Conservation (phyloP, 2,797 vertebrate genomes). For the Eulemur coronatus region DNA sequence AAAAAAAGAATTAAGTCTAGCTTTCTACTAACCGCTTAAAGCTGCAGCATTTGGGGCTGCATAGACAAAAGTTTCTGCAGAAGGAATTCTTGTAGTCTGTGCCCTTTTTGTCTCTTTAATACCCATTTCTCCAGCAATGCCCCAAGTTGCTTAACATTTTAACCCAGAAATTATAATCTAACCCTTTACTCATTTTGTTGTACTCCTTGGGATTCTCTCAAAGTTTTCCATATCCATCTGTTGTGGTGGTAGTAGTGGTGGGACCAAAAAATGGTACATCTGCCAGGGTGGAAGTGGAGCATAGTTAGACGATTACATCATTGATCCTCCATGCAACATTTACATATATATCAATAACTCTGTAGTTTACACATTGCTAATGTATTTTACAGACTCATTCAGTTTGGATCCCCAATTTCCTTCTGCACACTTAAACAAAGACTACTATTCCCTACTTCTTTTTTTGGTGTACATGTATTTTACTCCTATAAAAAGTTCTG, state of each 20-base stretch:
- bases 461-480: neutral
- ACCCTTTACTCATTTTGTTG: neutral
- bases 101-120: neutral
- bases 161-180: neutral
- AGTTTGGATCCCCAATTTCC: neutral
- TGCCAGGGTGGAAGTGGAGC: neutral
- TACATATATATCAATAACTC: neutral
- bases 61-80: neutral
- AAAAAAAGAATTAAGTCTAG: neutral
- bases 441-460: neutral
- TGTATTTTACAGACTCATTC: neutral
- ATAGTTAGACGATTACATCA: neutral
- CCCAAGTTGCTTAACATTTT: neutral
- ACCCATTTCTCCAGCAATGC: neutral
- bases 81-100: neutral
- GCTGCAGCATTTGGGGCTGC: neutral
- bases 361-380: neutral
- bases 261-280: neutral
- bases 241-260: neutral
- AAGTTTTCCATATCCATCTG: neutral
- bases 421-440: neutral
- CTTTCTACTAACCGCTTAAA: neutral
- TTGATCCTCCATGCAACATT: neutral
- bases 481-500: neutral
- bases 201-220: neutral